These are phyloP conservation scores for Julus scandinavius DNA, from an alignment of 2,888 invertebrate genomes.

Conservation along the genomic window DNA sequence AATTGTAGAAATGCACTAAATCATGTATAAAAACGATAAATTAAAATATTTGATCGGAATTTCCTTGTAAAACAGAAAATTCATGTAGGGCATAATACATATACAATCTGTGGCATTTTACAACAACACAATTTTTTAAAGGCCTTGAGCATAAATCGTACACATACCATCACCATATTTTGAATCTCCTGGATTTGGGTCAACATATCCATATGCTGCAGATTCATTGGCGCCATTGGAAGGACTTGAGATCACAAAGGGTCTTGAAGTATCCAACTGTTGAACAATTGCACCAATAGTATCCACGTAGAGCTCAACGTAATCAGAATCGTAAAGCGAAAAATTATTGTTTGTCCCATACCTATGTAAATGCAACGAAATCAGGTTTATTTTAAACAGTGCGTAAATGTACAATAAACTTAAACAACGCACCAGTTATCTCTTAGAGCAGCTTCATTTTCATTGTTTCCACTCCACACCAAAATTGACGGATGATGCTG, in stretches of 20 bases:
- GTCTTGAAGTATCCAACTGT: constrained; percentile 73
- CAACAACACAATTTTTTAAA: neutral
- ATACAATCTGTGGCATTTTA: neutral
- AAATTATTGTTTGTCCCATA: constrained; percentile 71
- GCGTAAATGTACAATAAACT: neutral
- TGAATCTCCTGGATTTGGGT: constrained; percentile 66
- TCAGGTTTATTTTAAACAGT: neutral
- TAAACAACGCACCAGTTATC: constrained; percentile 77
- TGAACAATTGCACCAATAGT: constrained; percentile 76
- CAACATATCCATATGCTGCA: constrained; percentile 66
- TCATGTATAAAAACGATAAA: constrained; percentile 46
- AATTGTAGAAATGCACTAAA: constrained; percentile 62
- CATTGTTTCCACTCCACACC: constrained; percentile 95
- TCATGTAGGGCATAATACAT: neutral
- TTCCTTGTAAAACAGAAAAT: neutral
- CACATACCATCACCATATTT: constrained; percentile 69
- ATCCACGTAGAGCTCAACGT: constrained; percentile 83
- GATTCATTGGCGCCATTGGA: constrained; percentile 78
- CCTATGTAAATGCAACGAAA: constrained; percentile 62
- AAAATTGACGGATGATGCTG: constrained; percentile 88
- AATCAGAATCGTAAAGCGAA: constrained; percentile 77
- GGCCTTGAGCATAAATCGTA: neutral
- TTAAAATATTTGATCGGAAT: neutral
- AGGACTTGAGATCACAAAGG: constrained; percentile 89
- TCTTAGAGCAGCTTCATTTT: constrained; percentile 90